phyloP scores from a whole-genome alignment of 2,113 vertebrate genomes.

The Podarcis muralis region DNA sequence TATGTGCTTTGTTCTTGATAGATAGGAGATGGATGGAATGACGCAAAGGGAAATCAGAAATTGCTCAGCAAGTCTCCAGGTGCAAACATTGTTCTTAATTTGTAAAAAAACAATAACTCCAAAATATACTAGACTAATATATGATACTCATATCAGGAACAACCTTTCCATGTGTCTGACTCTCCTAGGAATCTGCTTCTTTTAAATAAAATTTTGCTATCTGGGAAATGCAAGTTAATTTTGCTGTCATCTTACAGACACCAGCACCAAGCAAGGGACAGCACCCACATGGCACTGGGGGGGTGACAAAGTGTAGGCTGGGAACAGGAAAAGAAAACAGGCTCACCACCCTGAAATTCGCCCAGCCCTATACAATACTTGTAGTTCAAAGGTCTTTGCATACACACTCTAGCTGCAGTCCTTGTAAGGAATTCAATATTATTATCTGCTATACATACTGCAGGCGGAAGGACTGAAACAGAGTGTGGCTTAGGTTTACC shows the following conservation, averaged over 20 bases:
- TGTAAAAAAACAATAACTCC: background rate
- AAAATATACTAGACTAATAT: background rate
- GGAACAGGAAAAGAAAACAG: too few relatives aligned
- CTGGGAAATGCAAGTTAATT: background rate
- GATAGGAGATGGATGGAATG: background rate
- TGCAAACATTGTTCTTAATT: background rate
- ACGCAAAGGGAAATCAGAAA: background rate
- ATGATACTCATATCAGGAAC: background rate
- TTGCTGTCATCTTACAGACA: background rate
- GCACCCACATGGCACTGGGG: background rate
- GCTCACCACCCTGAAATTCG: too few relatives aligned
- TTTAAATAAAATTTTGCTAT: background rate
- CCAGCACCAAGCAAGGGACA: background rate
- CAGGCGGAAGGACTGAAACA: too few relatives aligned
- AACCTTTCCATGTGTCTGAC: background rate
- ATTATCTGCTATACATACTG: too few relatives aligned
- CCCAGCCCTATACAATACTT: too few relatives aligned
- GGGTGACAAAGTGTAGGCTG: background rate
- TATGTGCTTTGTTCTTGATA: background rate
- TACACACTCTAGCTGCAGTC: too few relatives aligned
- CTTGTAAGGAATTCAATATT: too few relatives aligned
- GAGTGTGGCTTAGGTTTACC: too few relatives aligned
- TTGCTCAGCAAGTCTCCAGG: slow-evolving; percentile 15
- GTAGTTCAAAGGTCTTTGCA: too few relatives aligned
- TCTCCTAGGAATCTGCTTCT: background rate